phyloP scores from a whole-genome alignment of 2,113 vertebrate species.

The Saimiri boliviensis region DNA sequence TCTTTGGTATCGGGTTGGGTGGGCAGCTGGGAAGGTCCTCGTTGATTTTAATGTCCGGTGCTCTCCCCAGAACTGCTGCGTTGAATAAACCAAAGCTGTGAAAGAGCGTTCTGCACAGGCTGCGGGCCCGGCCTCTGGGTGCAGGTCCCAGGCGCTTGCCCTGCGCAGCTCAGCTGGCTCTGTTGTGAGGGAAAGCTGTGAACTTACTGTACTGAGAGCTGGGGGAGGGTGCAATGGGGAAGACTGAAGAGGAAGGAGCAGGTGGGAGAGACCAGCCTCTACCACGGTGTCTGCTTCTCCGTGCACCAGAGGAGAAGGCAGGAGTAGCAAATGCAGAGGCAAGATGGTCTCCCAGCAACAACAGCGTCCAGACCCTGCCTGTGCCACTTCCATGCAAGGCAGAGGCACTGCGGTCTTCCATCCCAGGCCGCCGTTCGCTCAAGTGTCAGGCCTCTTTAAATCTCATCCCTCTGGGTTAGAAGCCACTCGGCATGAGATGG shows the following conservation, averaged over 20 bases:
- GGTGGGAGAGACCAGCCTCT: not conserved
- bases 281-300: not conserved
- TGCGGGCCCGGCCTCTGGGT: not conserved
- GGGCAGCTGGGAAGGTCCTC: conserved; percentile 32
- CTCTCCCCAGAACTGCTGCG: conserved; percentile 57
- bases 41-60: conserved; percentile 49
- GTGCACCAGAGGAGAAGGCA: not conserved
- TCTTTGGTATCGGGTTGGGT: not conserved
- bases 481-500: not conserved
- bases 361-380: not conserved
- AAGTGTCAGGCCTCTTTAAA: not conserved
- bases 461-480: not conserved
- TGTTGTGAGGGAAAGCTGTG: not conserved
- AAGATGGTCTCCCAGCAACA: not conserved
- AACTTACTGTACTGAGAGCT: not conserved
- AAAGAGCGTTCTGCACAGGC: not conserved
- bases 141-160: not conserved
- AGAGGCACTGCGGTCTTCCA: not conserved
- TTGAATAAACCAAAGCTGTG: conserved; percentile 59
- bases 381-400: not conserved
- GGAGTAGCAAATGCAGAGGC: not conserved
- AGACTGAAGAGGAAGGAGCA: not conserved
- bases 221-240: not conserved
- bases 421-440: not conserved
- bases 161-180: not conserved